phyloP scores from a whole-genome alignment of 2,797 vertebrate species.

The Chrysocyon brachyurus region DNA sequence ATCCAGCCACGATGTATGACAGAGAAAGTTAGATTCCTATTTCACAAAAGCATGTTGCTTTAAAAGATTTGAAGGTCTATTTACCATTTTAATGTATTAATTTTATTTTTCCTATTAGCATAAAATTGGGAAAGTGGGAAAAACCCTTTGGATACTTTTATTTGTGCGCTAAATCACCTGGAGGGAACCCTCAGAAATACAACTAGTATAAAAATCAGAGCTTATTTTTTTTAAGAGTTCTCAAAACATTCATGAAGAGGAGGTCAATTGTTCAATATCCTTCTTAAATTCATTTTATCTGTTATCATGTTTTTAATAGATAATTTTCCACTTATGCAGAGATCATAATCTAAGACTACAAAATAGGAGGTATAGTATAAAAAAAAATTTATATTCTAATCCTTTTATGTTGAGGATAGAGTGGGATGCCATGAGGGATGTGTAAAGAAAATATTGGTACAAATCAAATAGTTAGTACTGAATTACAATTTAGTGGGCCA shows the following conservation, averaged over 20 bases:
- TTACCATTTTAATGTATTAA: background rate
- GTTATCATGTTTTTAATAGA: background rate
- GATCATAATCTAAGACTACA: background rate
- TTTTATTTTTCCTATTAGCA: background rate
- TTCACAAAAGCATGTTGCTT: background rate
- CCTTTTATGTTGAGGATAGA: background rate
- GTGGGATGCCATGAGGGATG: background rate
- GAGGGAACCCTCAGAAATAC: background rate
- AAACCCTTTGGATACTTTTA: background rate
- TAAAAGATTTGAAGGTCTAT: background rate
- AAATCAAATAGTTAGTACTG: slow-evolving; percentile 13
- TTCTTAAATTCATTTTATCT: background rate
- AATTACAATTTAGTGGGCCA: background rate
- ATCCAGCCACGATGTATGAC: background rate
- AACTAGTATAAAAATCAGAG: background rate
- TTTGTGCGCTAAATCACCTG: background rate
- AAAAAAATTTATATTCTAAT: background rate
- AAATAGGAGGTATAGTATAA: background rate
- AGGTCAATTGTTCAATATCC: background rate
- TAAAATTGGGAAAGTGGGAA: background rate
- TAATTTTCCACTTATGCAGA: background rate
- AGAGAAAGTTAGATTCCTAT: background rate
- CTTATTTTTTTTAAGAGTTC: background rate
- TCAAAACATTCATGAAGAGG: background rate
- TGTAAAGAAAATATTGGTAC: background rate